Evolutionary conservation across 1,140 invertebrate species (phyloP).

Genomic region (Euborellia annulipes): DNA sequence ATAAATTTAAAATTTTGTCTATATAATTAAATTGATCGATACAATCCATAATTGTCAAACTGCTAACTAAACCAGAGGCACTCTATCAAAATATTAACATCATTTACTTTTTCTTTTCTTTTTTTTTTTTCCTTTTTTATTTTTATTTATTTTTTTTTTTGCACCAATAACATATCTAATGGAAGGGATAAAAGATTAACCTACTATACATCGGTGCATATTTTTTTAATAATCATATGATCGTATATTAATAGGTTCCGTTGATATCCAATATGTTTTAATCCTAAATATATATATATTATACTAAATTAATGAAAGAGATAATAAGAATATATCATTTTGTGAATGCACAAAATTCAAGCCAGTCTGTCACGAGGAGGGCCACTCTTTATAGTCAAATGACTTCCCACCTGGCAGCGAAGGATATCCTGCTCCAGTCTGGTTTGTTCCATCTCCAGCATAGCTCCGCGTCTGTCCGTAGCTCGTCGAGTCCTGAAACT

Average conservation of each 20-base stretch:
- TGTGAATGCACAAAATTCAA: slow-evolving; percentile 7
- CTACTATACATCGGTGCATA: background rate
- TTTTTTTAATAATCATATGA: background rate
- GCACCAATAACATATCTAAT: background rate
- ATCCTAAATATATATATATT: no score
- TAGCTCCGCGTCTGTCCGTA: slow-evolving; percentile 26
- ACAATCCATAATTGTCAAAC: background rate
- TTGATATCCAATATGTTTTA: background rate
- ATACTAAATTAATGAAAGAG: background rate
- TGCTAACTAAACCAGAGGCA: background rate
- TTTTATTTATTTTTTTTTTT: background rate
- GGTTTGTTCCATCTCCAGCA: slow-evolving; percentile 26
- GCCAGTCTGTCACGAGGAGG: slow-evolving; percentile 33
- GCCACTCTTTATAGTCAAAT: slow-evolving; percentile 44
- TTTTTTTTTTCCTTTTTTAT: background rate
- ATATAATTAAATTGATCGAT: background rate
- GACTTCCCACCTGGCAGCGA: slow-evolving; percentile 35
- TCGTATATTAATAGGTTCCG: background rate
- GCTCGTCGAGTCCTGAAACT: slow-evolving; percentile 23
- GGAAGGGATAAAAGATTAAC: background rate
- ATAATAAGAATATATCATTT: slow-evolving; percentile 2
- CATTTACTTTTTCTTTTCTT: background rate
- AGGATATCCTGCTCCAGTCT: slow-evolving; percentile 38
- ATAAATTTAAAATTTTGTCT: background rate
- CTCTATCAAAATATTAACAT: background rate